Conservation (phyloP, 2,888 invertebrate species). For the Polyommatus iphigenia region DNA sequence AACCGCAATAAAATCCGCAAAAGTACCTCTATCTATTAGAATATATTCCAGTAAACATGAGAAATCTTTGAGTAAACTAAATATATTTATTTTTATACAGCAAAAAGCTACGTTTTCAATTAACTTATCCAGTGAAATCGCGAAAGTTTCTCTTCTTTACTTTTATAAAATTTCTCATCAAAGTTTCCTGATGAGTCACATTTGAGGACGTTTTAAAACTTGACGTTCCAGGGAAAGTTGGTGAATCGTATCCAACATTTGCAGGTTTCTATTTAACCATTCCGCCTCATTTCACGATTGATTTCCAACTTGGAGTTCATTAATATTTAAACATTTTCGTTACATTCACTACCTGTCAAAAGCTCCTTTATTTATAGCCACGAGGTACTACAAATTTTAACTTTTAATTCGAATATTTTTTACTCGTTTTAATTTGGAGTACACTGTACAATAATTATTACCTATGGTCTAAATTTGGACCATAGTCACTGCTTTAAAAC, state of each 20-base stretch:
- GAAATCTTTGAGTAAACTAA: not conserved
- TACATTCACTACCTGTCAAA: not conserved
- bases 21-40: not conserved
- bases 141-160: not conserved
- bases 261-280: not conserved
- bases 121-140: not conserved
- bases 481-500: too few species aligned
- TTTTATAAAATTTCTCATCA: conserved; percentile 12
- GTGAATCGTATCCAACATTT: not conserved
- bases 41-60: not conserved
- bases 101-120: not conserved
- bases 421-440: too few species aligned
- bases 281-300: not conserved
- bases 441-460: too few species aligned
- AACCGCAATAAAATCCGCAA: not conserved
- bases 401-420: too few species aligned
- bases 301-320: not conserved
- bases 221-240: not conserved
- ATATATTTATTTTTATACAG: not conserved
- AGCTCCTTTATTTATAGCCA: too few species aligned
- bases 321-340: not conserved
- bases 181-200: conserved; percentile 13
- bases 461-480: too few species aligned
- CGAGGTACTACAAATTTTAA: too few species aligned
- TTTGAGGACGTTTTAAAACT: not conserved